A percentile compares a stretch with the other conserved stretches of the same genome.
Evolutionary conservation across 2,797 vertebrate species (phyloP).

Genomic region (Buceros bicornis): DNA sequence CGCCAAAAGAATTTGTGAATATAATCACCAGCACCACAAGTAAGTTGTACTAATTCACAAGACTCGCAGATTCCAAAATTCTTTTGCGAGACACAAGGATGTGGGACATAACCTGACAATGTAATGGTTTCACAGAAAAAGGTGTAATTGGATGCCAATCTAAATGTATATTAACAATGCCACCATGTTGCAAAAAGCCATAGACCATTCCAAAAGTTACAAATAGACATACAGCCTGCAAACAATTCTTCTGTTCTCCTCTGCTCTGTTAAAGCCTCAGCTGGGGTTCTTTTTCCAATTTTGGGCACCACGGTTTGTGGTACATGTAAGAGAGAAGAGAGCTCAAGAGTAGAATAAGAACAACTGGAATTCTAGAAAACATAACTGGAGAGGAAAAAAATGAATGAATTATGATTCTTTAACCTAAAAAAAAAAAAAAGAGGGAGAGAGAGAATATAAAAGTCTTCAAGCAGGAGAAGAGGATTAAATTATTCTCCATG

Average conservation of each 20-base stretch:
- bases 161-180: not conserved
- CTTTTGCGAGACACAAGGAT: not conserved
- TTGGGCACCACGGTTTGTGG: slow-evolving; percentile 16
- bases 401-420: not conserved
- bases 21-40: not conserved
- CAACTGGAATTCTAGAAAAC: slow-evolving; percentile 15
- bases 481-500: not conserved
- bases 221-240: not conserved
- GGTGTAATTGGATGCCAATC: not conserved
- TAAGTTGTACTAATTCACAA: not conserved
- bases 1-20: not conserved
- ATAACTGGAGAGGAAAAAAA: not conserved
- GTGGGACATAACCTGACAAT: not conserved
- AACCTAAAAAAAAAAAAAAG: not conserved
- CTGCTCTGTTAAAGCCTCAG: slow-evolving; percentile 22
- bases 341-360: not conserved
- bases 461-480: not conserved
- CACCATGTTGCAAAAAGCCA: not conserved
- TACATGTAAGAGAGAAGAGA: slow-evolving; percentile 27
- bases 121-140: not conserved
- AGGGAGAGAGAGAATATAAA: not conserved
- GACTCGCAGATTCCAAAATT: not conserved
- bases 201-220: not conserved
- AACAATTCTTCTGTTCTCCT: not conserved
- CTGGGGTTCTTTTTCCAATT: slow-evolving; percentile 39